phyloP scores from a whole-genome alignment of 2,888 invertebrate species.

The Petrolisthes manimaculis region DNA sequence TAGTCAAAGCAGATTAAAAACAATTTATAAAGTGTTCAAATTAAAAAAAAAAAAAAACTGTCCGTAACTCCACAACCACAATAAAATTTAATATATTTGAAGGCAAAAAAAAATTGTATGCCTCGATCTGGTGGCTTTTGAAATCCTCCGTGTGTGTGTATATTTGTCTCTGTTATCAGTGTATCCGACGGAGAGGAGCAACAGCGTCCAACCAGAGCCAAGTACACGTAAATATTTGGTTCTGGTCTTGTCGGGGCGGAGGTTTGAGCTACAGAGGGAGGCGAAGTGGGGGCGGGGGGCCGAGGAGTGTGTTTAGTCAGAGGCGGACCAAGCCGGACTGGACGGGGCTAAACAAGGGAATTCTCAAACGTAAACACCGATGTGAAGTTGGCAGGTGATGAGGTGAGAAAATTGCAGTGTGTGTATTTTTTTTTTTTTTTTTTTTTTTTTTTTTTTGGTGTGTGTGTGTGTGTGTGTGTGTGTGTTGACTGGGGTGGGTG shows the following conservation, averaged over 20 bases:
- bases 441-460: no score
- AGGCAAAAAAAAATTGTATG: no score
- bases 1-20: no score
- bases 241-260: background rate
- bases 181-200: slow-evolving; percentile 9
- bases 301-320: no score
- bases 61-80: no score
- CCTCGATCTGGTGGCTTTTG: no score
- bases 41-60: no score
- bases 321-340: no score
- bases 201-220: background rate
- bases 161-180: background rate
- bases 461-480: no score
- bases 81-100: no score
- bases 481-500: slow-evolving; percentile 7
- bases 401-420: background rate
- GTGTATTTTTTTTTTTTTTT: no score
- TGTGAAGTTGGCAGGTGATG: background rate
- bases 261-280: background rate
- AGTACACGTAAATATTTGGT: slow-evolving; percentile 15
- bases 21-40: background rate
- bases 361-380: slow-evolving; percentile 12
- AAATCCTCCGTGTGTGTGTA: no score
- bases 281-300: background rate
- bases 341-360: background rate